Conservation (phyloP, 2,113 vertebrate genomes). For the Marmota monax region DNA sequence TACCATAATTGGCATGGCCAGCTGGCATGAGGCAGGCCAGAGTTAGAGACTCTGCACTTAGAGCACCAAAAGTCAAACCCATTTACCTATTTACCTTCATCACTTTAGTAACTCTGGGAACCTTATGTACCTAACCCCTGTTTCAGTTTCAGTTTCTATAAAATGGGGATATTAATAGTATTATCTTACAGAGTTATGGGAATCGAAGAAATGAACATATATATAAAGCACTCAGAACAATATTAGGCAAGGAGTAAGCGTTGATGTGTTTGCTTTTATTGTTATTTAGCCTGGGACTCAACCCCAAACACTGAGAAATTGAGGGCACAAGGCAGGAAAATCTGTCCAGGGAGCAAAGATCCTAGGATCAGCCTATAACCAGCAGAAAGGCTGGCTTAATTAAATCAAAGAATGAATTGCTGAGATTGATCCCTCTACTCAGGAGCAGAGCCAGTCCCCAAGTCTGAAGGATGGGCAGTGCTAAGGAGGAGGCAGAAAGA, state of each 20-base stretch:
- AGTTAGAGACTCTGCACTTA: background rate
- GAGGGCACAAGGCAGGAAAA: background rate
- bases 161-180: background rate
- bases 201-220: background rate
- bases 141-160: slow-evolving; percentile 30
- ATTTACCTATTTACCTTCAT: background rate
- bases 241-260: background rate
- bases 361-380: background rate
- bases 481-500: background rate
- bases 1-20: background rate
- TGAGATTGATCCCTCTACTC: background rate
- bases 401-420: background rate
- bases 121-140: background rate
- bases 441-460: background rate
- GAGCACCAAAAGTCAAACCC: background rate
- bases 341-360: background rate
- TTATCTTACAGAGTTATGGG: background rate
- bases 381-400: background rate
- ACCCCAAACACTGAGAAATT: background rate
- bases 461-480: too few relatives aligned
- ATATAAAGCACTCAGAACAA: background rate
- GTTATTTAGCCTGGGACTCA: background rate
- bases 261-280: background rate
- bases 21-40: background rate
- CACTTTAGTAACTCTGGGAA: background rate